Evolutionary conservation across 1,140 invertebrate genomes (phyloP).

Genomic region (Drosophila sechellia): DNA sequence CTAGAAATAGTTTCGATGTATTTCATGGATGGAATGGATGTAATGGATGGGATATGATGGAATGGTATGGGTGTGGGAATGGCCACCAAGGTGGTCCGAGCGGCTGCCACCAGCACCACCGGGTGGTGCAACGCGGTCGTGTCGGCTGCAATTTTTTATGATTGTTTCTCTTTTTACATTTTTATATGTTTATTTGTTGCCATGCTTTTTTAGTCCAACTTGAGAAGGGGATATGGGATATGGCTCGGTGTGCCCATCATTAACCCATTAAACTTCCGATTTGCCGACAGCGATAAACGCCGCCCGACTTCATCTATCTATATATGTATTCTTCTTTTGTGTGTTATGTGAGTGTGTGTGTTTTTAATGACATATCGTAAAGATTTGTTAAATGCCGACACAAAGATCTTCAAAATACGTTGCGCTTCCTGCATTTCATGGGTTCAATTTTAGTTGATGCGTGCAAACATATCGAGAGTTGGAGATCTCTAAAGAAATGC

Average conservation of each 20-base stretch:
- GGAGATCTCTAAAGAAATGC: background rate
- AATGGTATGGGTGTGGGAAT: slow-evolving; percentile 7
- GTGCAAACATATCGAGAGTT: slow-evolving; percentile 59
- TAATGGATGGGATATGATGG: too few species aligned
- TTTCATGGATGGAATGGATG: background rate
- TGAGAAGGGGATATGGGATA: slow-evolving; percentile 3
- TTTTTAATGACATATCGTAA: slow-evolving; percentile 83
- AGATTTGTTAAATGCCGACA: slow-evolving; percentile 80
- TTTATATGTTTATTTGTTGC: slow-evolving; percentile 82
- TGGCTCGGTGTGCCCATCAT: slow-evolving; percentile 62
- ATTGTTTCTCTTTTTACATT: slow-evolving; percentile 68
- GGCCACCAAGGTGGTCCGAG: slow-evolving; percentile 71
- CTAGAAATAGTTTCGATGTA: background rate
- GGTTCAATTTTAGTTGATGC: slow-evolving; percentile 65
- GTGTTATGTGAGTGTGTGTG: slow-evolving; percentile 24
- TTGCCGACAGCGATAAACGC: slow-evolving; percentile 82
- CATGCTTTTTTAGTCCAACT: slow-evolving; percentile 30
- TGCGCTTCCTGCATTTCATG: slow-evolving; percentile 72
- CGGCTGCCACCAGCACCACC: slow-evolving; percentile 49
- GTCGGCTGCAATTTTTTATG: slow-evolving; percentile 80
- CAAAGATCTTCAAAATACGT: slow-evolving; percentile 68
- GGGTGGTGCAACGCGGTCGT: slow-evolving; percentile 74
- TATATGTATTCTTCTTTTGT: slow-evolving; percentile 15
- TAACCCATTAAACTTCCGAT: slow-evolving; percentile 83
- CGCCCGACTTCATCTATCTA: slow-evolving; percentile 21